Percentiles rank a stretch among this genome's conserved stretches.
Evolutionary conservation across 2,113 vertebrate genomes (phyloP).

Genomic region (Morone saxatilis): DNA sequence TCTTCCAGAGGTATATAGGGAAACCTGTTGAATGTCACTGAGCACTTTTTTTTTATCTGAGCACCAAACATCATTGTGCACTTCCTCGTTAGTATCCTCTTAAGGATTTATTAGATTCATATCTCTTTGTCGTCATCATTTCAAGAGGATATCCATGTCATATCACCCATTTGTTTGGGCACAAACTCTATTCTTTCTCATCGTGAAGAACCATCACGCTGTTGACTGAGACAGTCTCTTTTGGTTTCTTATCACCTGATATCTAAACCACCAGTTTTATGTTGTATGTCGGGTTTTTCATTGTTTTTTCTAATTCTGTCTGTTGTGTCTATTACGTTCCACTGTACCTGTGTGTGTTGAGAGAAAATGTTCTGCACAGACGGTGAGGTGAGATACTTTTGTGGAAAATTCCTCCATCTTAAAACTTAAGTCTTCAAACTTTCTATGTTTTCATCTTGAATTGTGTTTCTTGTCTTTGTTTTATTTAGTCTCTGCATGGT

Average conservation of each 20-base stretch:
- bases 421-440: conserved; percentile 1
- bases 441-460: not conserved
- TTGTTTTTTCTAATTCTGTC: conserved; percentile 30
- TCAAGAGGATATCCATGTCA: conserved; percentile 56
- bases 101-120: not conserved
- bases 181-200: conserved; percentile 36
- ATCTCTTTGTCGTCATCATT: conserved; percentile 26
- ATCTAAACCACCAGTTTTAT: conserved; percentile 25
- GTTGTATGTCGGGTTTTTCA: not conserved
- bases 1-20: conserved; percentile 68
- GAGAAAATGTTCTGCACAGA: not conserved
- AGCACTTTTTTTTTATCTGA: conserved; percentile 65
- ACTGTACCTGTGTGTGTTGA: not conserved
- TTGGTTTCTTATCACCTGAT: conserved; percentile 16
- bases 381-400: not conserved
- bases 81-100: not conserved
- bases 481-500: conserved; percentile 22
- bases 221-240: conserved; percentile 32
- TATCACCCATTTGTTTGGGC: conserved; percentile 64
- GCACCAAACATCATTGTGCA: conserved; percentile 49
- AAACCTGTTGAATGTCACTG: conserved; percentile 45
- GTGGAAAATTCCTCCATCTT: conserved; percentile 8
- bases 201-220: conserved; percentile 2
- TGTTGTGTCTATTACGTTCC: conserved; percentile 5
- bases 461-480: conserved; percentile 14